These are phyloP conservation scores for Aeoliscus strigatus DNA, from an alignment of 2,797 vertebrate genomes.

Conservation along the genomic window DNA sequence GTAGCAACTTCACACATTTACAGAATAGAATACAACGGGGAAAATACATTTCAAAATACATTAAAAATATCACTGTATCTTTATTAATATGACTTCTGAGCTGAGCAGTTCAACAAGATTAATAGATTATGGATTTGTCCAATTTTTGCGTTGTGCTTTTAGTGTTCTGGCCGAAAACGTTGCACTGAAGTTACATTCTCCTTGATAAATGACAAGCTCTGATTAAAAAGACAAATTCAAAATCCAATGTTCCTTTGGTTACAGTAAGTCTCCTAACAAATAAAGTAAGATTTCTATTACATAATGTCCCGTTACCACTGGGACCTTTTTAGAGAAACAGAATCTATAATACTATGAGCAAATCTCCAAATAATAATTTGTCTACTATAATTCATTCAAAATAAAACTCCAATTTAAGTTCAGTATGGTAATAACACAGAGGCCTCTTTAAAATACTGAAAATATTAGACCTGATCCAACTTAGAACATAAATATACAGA, in stretches of 20 bases:
- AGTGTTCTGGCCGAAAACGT: conserved; percentile 45
- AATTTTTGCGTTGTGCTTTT: conserved; percentile 63
- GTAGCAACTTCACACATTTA: conserved; percentile 59
- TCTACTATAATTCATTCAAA: conserved; percentile 59
- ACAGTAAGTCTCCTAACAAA: conserved; percentile 40
- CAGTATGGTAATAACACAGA: conserved; percentile 39
- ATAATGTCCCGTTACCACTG: conserved; percentile 26
- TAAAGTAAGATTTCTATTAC: conserved; percentile 53
- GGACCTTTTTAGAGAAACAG: conserved; percentile 37
- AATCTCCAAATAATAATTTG: conserved; percentile 51
- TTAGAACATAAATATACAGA: conserved; percentile 66
- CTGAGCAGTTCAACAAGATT: conserved; percentile 48
- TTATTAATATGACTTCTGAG: conserved; percentile 70
- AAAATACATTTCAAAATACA: conserved; percentile 52
- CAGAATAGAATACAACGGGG: conserved; percentile 56
- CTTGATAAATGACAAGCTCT: conserved; percentile 33
- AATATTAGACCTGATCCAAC: conserved; percentile 53
- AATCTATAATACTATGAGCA: conserved; percentile 38
- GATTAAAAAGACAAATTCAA: conserved; percentile 34
- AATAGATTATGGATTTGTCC: conserved; percentile 32
- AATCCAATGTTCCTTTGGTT: conserved; percentile 64
- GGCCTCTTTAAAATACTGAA: conserved; percentile 41
- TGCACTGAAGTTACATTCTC: conserved; percentile 63
- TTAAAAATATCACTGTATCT: conserved; percentile 57
- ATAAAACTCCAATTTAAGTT: conserved; percentile 57